Base-by-base conservation (phyloP, 1,140 invertebrate species). In the Radopholus similis region DNA sequence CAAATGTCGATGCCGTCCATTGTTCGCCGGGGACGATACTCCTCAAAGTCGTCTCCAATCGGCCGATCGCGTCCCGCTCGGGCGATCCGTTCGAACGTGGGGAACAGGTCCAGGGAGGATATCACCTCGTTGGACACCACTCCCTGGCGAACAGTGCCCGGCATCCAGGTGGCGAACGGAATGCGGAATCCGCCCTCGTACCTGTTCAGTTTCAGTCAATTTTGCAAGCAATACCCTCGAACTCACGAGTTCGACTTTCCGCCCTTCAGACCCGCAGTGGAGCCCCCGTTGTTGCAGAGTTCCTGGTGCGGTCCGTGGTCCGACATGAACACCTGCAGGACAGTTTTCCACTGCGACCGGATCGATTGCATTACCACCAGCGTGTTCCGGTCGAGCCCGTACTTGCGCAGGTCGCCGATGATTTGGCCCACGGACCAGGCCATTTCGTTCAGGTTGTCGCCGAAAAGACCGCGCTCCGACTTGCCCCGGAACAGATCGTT, bases 311-410 rank as follows among this genome's bases (percentile, higher is more conserved):
- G 80, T 21, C 80, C 80, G 56, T 82, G 80, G 54, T 82, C 80
- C 23, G 79, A 82, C 81, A 83, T 80, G 42, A 82, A 74, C 8
- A 81, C 64, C n/a, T n/a, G n/a, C n/a, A n/a, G n/a, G n/a, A n/a
- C n/a, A n/a, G n/a, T n/a, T n/a, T n/a, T n/a, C n/a, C n/a, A n/a
- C n/a, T n/a, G n/a, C n/a, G n/a, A n/a, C n/a, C n/a, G n/a, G n/a
- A n/a, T n/a, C n/a, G n/a, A n/a, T n/a, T n/a, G n/a, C n/a, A n/a
- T n/a, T n/a, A 35, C 77, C 8, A 70, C 68, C 32, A 70, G 35
- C 18, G 68, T 70, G 28, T 70, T 72, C 32, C 56, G 26, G 28
- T 70, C 68, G 11, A 70, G 26, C 9, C 35, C 40, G 40, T 70
- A 35, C 30, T 72, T 62, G 21, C 64, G 66, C 13, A 82, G 54